Percentiles rank a stretch among this genome's conserved stretches.
Conservation (phyloP, 2,888 invertebrate genomes). For the Drosophila infuscata region DNA sequence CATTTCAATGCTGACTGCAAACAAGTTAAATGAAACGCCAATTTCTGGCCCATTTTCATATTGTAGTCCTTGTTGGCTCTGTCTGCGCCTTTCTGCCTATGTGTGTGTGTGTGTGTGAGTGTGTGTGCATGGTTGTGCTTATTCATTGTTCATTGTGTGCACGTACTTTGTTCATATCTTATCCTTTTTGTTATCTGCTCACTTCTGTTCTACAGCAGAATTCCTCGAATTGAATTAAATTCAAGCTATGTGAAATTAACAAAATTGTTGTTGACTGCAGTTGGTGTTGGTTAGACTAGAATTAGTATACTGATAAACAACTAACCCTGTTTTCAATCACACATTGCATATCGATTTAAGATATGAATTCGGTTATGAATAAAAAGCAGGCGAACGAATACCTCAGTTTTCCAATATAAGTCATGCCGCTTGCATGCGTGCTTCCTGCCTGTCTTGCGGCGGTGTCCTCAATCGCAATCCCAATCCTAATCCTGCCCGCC, state of each 20-base stretch:
- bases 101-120: background rate
- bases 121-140: background rate
- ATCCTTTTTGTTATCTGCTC: conserved; percentile 39
- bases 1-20: conserved; percentile 28
- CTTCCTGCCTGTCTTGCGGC: conserved; percentile 61
- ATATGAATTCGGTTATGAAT: conserved; percentile 20
- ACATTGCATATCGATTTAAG: conserved; percentile 40
- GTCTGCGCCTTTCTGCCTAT: background rate
- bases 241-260: conserved; percentile 59
- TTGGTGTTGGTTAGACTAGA: conserved; percentile 9
- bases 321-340: conserved; percentile 1
- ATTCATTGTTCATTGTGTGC: conserved; percentile 54
- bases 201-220: conserved; percentile 12
- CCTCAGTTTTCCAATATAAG: conserved; percentile 71
- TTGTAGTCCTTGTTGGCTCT: conserved; percentile 46
- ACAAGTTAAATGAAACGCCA: conserved; percentile 62
- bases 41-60: conserved; percentile 65
- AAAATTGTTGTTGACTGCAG: conserved; percentile 60
- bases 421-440: conserved; percentile 63
- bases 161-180: conserved; percentile 64
- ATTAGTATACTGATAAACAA: background rate
- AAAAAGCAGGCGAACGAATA: conserved; percentile 36
- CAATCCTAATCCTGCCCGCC: background rate
- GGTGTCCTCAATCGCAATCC: conserved; percentile 39
- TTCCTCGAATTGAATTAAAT: conserved; percentile 50